A percentile compares a stretch with the other conserved stretches of the same genome.
These are phyloP conservation scores for Phengaris arion DNA, from an alignment of 2,888 invertebrate species.

Conservation along the genomic window DNA sequence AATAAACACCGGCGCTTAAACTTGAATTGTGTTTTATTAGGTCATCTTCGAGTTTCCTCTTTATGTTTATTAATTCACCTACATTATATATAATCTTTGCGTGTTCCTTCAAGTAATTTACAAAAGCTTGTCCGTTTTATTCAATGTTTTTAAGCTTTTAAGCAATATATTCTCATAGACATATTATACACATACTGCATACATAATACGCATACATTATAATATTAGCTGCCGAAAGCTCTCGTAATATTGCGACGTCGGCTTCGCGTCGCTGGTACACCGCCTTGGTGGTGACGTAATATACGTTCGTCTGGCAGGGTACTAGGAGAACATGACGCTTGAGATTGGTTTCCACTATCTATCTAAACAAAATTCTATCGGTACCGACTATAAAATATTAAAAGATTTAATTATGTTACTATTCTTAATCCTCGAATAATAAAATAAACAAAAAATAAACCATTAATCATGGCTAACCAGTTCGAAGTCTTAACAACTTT, in stretches of 20 bases:
- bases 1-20: constrained; percentile 19
- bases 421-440: constrained; percentile 47
- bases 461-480: constrained; percentile 72
- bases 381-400: constrained; percentile 9
- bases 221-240: not conserved
- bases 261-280: not conserved
- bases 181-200: too few relatives aligned
- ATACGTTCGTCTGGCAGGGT: constrained; percentile 45
- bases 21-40: constrained; percentile 17
- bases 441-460: constrained; percentile 47
- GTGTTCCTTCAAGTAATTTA: not conserved
- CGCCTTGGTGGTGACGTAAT: constrained; percentile 53
- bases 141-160: not conserved
- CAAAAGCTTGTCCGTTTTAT: not conserved
- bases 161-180: not conserved
- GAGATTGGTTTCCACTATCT: constrained; percentile 27
- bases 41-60: constrained; percentile 7
- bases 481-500: constrained; percentile 43
- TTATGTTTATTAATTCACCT: not conserved
- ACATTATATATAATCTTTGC: not conserved
- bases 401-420: constrained; percentile 54
- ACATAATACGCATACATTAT: too few relatives aligned
- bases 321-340: constrained; percentile 51
- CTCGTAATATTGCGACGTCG: not conserved
- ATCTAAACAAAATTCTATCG: not conserved